Conservation (phyloP, 1,140 invertebrate genomes). For the Ostrea denselamellosa region DNA sequence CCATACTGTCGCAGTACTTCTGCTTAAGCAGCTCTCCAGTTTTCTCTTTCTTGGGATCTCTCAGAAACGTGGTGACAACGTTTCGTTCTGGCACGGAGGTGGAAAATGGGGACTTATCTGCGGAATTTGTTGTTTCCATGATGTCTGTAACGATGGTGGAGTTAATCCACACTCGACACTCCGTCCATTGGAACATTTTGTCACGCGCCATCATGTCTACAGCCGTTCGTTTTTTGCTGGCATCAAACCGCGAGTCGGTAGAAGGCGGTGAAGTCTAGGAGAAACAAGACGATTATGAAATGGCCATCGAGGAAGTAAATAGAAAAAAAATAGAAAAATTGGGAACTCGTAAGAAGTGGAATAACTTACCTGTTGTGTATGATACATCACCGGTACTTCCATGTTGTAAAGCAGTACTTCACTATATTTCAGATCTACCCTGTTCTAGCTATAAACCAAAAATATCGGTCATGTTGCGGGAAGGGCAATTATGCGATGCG, state of each 20-base stretch:
- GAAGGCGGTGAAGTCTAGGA: background rate
- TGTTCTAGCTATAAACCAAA: background rate
- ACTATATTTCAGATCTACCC: background rate
- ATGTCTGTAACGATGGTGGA: background rate
- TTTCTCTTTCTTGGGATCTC: constrained; percentile 1
- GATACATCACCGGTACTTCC: background rate
- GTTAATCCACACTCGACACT: background rate
- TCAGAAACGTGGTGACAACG: background rate
- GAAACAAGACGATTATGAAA: background rate
- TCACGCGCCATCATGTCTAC: constrained; percentile 21
- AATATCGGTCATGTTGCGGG: background rate
- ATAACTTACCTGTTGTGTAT: background rate
- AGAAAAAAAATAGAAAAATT: no score
- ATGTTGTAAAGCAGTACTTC: background rate
- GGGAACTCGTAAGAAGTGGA: background rate
- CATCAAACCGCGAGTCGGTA: background rate
- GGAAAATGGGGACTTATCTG: background rate
- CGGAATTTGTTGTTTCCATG: background rate
- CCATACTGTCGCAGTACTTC: background rate
- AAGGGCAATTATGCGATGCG: constrained; percentile 1
- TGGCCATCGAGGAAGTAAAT: constrained; percentile 5
- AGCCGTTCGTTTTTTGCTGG: background rate
- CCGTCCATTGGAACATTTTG: constrained; percentile 8
- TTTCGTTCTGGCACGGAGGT: background rate
- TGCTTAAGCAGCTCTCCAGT: background rate